Percentiles rank a stretch among this genome's conserved stretches.
These are phyloP conservation scores for Esox lucius DNA, from an alignment of 2,797 vertebrate genomes.

Conservation along the genomic window DNA sequence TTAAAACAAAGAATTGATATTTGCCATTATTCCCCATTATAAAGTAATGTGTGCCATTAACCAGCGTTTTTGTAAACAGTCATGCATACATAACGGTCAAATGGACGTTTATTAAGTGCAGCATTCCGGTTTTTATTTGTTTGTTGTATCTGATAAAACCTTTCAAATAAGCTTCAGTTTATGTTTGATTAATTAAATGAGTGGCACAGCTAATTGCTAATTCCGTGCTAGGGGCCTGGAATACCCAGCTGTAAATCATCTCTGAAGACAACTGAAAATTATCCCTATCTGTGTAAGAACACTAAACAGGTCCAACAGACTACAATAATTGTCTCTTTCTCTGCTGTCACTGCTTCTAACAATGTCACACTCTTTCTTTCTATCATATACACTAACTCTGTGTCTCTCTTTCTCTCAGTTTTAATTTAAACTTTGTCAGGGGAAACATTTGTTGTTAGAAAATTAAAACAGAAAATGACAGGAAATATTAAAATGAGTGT, in stretches of 20 bases:
- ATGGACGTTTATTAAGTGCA: no score
- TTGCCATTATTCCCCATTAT: no score
- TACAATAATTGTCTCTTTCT: not conserved
- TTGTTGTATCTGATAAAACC: not conserved
- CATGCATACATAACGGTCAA: not conserved
- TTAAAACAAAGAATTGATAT: no score
- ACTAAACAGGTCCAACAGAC: not conserved
- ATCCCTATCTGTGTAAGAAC: not conserved
- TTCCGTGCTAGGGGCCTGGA: not conserved
- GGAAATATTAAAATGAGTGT: not conserved
- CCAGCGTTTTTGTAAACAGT: no score
- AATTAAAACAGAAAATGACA: not conserved
- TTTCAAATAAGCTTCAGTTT: not conserved
- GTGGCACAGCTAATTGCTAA: not conserved
- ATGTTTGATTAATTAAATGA: not conserved
- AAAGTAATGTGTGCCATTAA: no score
- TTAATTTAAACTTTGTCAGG: no score
- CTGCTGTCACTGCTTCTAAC: not conserved
- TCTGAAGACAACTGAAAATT: no score
- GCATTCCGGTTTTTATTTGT: no score
- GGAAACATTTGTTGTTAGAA: no score
- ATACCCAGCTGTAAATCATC: slow-evolving; percentile 1
- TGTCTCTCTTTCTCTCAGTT: not conserved
- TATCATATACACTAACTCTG: not conserved
- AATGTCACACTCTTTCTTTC: not conserved